These are phyloP conservation scores for Geopemphigus sp. DNA, from an alignment of 1,140 invertebrate species.

Conservation along the genomic window DNA sequence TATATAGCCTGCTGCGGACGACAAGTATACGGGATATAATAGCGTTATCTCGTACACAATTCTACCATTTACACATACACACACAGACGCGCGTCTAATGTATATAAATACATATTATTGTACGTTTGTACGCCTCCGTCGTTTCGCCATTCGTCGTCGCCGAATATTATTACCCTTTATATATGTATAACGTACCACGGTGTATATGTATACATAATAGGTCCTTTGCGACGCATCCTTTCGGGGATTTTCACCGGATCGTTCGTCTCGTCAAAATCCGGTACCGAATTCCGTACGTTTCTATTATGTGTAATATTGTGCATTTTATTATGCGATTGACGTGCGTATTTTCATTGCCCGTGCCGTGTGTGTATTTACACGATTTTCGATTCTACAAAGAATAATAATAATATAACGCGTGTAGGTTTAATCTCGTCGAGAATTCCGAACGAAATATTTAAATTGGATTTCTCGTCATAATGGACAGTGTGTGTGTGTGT, in stretches of 20 bases:
- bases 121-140: too few relatives aligned
- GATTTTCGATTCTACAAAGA: slow-evolving; percentile 14
- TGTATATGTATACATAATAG: background rate
- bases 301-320: background rate
- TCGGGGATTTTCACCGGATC: background rate
- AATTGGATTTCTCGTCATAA: slow-evolving; percentile 26
- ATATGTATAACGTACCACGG: background rate
- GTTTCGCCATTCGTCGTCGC: too few relatives aligned
- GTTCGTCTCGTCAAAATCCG: background rate
- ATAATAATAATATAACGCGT: background rate
- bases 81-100: too few relatives aligned
- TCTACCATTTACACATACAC: too few relatives aligned
- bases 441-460: slow-evolving; percentile 31
- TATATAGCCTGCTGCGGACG: too few relatives aligned
- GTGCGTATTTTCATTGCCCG: background rate
- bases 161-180: slow-evolving; percentile 3
- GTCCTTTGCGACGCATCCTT: background rate
- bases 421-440: background rate
- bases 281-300: slow-evolving; percentile 4
- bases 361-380: slow-evolving; percentile 12
- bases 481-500: too few relatives aligned
- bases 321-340: background rate
- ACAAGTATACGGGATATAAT: too few relatives aligned
- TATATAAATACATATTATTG: too few relatives aligned
- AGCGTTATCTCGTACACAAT: too few relatives aligned